Base-by-base conservation (phyloP, 37 sponge, comb jelly and placozoan genomes). In the Tethya wilhelma region DNA sequence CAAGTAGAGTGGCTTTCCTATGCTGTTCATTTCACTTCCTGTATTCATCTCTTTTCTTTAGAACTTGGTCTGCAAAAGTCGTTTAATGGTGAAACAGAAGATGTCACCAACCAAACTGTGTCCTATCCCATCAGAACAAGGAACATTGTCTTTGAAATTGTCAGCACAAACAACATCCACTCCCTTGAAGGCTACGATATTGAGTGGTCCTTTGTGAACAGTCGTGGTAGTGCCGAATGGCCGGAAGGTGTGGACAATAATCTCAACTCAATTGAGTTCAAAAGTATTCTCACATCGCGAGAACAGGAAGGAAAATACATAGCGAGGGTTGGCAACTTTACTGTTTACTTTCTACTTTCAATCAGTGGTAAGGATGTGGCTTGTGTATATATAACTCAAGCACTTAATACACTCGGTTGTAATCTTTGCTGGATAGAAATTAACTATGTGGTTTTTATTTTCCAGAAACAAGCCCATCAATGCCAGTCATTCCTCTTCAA, bases 71-170 rank as follows among this genome's bases (percentile, higher is more conserved):
- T n/a, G n/a, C n/a, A n/a, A n/a, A n/a, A n/a, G n/a, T n/a, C n/a
- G n/a, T n/a, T n/a, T 2, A 43, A 28, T 53, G 30, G 12, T 4
- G 41, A 5, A 12, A 58, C 22, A 57, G 39, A 38, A 19, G 79
- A 78, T 44, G 67, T 78, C 38, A 78, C 79, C 28, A 78, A 78
- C 49, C 2, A 2, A 53, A 78, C 79, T 46, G 25, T 65, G n/a
- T 31, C 55, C 2, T 8, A 67, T 32, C 38, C 44, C 0, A 7
- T 8, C 12, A 55, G 64, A 9, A 22, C 55, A 63, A 49, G 45
- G 34, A 78, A 44, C 31, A 23, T 33, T 22, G 17, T 26, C 4
- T 67, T 78, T n/a, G 1, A 30, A n/a, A 29, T 38, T 4, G 14
- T 32, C 34, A 32, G 23, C 12, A 49, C 45, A 31, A 45, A 9